Conservation (phyloP, 2,797 vertebrate genomes). For the Falco berigora region DNA sequence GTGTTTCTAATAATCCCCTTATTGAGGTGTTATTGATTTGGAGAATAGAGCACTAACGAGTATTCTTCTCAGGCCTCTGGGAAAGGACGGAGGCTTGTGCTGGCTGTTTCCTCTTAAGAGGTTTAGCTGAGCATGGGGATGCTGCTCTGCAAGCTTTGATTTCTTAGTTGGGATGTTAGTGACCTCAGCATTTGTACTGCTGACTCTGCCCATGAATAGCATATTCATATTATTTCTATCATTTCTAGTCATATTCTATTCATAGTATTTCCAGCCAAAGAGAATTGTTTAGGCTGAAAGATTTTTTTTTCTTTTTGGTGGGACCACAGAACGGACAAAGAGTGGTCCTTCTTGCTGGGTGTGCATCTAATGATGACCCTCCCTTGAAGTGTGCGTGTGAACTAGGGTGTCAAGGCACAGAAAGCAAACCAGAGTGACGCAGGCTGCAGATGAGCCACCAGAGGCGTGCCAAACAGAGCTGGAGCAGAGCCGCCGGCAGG, state of each 20-base stretch:
- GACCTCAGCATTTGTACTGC: neutral
- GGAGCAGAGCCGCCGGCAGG: neutral
- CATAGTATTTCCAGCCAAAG: neutral
- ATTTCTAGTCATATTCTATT: no score
- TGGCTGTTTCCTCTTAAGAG: neutral
- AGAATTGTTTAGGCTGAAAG: neutral
- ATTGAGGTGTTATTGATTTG: slow-evolving; percentile 20
- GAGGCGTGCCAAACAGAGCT: neutral
- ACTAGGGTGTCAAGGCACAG: neutral
- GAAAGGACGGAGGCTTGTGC: neutral
- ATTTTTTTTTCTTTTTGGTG: neutral
- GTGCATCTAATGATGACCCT: no score
- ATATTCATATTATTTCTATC: no score
- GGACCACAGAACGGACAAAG: neutral
- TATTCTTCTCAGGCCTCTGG: neutral
- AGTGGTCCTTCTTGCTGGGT: neutral
- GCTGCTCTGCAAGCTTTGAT: neutral
- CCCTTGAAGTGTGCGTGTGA: neutral
- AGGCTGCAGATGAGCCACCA: neutral
- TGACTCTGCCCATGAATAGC: neutral
- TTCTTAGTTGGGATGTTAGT: neutral
- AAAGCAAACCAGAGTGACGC: neutral
- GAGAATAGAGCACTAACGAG: neutral
- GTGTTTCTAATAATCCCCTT: slow-evolving; percentile 31
- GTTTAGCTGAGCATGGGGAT: neutral